Conservation (phyloP, 2,113 vertebrate genomes). For the Ia io region DNA sequence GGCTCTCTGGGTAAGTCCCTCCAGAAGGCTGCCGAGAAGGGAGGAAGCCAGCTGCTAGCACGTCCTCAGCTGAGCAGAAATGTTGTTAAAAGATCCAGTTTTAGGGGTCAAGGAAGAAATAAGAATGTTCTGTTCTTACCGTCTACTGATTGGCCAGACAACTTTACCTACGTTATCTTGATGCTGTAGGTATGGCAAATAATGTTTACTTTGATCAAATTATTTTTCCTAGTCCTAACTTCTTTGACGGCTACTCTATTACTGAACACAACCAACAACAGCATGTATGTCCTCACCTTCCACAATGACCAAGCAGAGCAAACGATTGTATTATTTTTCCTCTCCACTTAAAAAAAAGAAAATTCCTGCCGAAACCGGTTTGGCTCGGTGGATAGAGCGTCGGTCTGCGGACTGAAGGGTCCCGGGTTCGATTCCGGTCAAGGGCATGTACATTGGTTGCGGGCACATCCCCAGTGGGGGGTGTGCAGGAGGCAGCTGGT, state of each 20-base stretch:
- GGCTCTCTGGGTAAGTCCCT: background rate
- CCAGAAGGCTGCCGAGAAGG: background rate
- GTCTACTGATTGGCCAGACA: rapidly evolving
- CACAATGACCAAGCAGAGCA: background rate
- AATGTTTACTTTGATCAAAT: background rate
- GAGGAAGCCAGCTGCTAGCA: background rate
- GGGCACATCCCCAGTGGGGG: too few species aligned
- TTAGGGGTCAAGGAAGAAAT: background rate
- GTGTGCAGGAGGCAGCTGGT: too few species aligned
- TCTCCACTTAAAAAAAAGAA: too few species aligned
- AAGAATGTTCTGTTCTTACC: background rate
- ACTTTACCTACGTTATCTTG: background rate
- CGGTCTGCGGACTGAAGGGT: too few species aligned
- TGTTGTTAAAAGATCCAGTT: background rate
- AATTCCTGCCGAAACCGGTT: too few species aligned
- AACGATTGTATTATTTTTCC: background rate
- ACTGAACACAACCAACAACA: rapidly evolving
- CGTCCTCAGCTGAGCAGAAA: background rate
- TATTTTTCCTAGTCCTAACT: background rate
- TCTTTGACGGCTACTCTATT: rapidly evolving
- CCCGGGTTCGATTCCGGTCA: too few species aligned
- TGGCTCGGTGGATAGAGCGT: too few species aligned
- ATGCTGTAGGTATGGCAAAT: background rate
- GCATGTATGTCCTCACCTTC: rapidly evolving
- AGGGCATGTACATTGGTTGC: too few species aligned